phyloP scores from a whole-genome alignment of 2,888 invertebrate species.

The Pecten maximus region DNA sequence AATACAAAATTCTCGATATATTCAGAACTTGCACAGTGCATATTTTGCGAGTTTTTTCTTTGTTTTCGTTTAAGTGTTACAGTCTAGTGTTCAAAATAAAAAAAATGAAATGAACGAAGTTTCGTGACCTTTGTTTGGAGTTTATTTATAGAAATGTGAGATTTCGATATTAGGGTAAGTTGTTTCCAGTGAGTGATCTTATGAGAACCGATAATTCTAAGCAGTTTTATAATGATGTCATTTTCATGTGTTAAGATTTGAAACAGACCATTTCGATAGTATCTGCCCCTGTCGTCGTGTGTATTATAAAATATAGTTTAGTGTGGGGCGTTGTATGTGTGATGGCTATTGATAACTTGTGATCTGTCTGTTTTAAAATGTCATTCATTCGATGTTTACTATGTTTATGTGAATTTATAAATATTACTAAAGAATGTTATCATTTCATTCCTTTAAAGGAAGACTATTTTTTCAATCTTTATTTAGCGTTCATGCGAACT shows the following conservation, averaged over 20 bases:
- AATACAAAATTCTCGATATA: neutral
- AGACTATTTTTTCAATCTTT: no score
- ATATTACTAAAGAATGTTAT: no score
- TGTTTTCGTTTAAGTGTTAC: neutral
- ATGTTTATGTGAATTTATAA: neutral
- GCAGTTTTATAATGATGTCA: neutral
- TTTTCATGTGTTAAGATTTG: neutral
- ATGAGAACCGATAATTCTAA: constrained; percentile 1
- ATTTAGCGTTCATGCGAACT: no score
- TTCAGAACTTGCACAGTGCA: neutral
- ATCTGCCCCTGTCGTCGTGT: neutral
- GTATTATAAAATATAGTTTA: neutral
- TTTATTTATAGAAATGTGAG: neutral
- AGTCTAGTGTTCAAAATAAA: neutral
- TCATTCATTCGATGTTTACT: neutral
- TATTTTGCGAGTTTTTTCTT: neutral
- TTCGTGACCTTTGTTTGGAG: neutral
- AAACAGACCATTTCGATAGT: constrained; percentile 28
- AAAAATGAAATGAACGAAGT: no score
- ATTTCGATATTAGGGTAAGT: neutral
- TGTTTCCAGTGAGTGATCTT: neutral
- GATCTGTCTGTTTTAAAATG: neutral
- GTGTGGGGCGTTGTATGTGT: neutral
- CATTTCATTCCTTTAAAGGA: no score
- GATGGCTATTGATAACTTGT: neutral